Conservation (phyloP, 2,113 vertebrate genomes). For the Cinclus mexicanus region DNA sequence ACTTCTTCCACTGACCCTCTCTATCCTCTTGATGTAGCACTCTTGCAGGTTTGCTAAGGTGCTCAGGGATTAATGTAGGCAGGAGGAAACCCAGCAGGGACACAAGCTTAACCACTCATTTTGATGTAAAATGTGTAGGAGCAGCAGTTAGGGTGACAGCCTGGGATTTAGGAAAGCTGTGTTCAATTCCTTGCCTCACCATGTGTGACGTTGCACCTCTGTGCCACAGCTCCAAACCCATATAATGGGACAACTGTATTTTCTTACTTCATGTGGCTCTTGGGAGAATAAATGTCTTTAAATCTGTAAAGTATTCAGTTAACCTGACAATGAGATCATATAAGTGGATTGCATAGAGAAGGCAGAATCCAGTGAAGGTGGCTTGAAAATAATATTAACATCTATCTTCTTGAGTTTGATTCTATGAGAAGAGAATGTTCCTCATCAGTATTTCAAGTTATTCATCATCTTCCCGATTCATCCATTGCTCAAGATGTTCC, state of each 20-base stretch:
- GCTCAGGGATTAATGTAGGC: background rate
- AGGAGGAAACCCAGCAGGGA: background rate
- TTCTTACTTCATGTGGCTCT: slow-evolving; percentile 4
- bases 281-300: slow-evolving; percentile 30
- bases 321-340: slow-evolving; percentile 16
- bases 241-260: slow-evolving; percentile 21
- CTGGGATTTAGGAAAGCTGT: slow-evolving; percentile 9
- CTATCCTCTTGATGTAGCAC: background rate
- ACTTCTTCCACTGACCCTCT: background rate
- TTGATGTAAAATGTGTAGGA: background rate
- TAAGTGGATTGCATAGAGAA: background rate
- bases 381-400: slow-evolving; percentile 32
- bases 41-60: background rate
- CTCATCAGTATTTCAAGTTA: background rate
- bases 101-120: background rate
- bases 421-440: background rate
- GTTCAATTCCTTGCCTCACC: background rate
- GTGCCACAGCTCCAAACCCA: background rate
- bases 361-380: background rate
- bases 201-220: background rate
- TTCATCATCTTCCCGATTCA: slow-evolving; percentile 24
- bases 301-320: slow-evolving; percentile 2
- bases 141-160: slow-evolving; percentile 2
- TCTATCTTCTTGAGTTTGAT: background rate
- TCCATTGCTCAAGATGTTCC: background rate